A percentile compares a stretch with the other conserved stretches of the same genome.
These are phyloP conservation scores for Camelus bactrianus DNA, from an alignment of 2,113 vertebrate species.

Conservation along the genomic window DNA sequence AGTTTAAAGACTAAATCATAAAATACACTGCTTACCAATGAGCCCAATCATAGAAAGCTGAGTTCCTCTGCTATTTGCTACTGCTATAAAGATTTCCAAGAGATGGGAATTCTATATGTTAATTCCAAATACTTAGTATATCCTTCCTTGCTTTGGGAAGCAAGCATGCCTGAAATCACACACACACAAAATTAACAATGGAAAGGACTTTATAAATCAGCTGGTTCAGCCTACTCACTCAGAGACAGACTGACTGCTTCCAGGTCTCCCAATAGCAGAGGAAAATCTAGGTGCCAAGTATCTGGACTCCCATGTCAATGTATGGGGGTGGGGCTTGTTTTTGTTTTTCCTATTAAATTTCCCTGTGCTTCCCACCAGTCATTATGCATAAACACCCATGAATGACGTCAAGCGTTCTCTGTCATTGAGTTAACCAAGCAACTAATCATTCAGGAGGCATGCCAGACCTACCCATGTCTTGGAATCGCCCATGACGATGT, in stretches of 20 bases:
- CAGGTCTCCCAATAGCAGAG: neutral
- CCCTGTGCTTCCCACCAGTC: neutral
- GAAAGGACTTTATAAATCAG: neutral
- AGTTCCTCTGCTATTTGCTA: neutral
- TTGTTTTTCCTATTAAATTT: neutral
- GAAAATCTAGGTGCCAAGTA: neutral
- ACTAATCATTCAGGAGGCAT: slow-evolving; percentile 26
- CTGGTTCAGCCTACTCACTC: neutral
- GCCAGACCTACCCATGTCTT: neutral
- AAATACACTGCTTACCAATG: neutral
- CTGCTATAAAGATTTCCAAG: neutral
- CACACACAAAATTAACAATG: neutral
- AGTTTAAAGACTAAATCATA: slow-evolving; percentile 28
- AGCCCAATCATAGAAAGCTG: neutral
- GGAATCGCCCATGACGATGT: neutral
- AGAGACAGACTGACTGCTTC: neutral
- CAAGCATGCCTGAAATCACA: neutral
- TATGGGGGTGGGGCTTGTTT: neutral
- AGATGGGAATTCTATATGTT: neutral
- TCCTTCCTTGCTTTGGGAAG: neutral
- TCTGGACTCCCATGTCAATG: neutral
- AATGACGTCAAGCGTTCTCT: slow-evolving; percentile 13
- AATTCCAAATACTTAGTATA: neutral
- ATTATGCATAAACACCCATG: neutral
- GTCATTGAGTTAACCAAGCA: neutral